These are phyloP conservation scores for Pogonomyrmex barbatus DNA, from an alignment of 1,140 invertebrate genomes.

Conservation along the genomic window DNA sequence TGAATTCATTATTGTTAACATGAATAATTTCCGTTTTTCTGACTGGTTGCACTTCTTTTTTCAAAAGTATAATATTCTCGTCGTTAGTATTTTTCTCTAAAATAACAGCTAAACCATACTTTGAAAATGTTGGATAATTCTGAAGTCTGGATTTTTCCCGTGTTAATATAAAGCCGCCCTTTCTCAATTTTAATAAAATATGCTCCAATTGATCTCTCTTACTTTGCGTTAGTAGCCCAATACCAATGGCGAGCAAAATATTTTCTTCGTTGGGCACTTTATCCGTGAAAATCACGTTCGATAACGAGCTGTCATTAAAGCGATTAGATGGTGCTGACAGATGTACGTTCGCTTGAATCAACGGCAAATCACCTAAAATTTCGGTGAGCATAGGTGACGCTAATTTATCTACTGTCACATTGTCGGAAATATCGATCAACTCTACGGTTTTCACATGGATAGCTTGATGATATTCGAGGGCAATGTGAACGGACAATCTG, in stretches of 20 bases:
- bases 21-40: constrained; percentile 77
- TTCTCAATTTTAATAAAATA: constrained; percentile 77
- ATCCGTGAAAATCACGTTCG: constrained; percentile 87
- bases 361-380: constrained; percentile 88
- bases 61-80: constrained; percentile 78
- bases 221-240: constrained; percentile 72
- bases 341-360: constrained; percentile 88
- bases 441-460: constrained; percentile 92
- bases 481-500: constrained; percentile 89
- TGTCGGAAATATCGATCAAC: constrained; percentile 86
- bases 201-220: constrained; percentile 73
- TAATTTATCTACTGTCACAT: constrained; percentile 82
- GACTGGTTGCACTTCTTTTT: constrained; percentile 75
- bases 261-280: constrained; percentile 87
- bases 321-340: constrained; percentile 80
- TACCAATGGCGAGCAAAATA: constrained; percentile 86
- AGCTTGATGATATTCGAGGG: constrained; percentile 91
- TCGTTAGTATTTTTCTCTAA: constrained; percentile 77
- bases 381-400: constrained; percentile 87
- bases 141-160: constrained; percentile 80
- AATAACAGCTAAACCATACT: constrained; percentile 76
- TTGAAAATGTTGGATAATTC: constrained; percentile 66
- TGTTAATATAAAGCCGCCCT: constrained; percentile 86
- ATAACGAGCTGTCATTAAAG: constrained; percentile 85
- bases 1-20: constrained; percentile 81